Base-by-base conservation (phyloP, 1,140 invertebrate species). In the Halesus radiatus region DNA sequence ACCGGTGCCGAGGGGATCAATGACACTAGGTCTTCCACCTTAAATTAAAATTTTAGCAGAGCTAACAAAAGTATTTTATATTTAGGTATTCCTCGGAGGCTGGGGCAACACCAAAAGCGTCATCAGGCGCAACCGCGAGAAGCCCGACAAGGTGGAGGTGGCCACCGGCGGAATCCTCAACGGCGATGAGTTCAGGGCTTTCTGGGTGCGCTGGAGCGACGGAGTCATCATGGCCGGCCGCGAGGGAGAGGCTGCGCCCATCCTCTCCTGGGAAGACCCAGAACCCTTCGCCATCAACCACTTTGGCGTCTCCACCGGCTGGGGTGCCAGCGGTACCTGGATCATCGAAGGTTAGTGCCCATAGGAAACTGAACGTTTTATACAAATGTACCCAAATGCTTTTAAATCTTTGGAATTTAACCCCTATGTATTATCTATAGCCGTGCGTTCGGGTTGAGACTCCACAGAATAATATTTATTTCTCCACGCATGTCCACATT, bases 101-200 rank as follows among this genome's bases (percentile, higher is more conserved):
- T 97, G 96, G 96, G 90, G 91, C 8, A 96, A 96, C 85, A 89
- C 90, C 66, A 96, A 96, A 88, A 95, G 94, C n/a, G 94, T 95
- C 0, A 94, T 96, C 84, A 92, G 95, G 73, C 93, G 92, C 84
- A 95, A 96, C 85, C 91, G 92, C 80, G 90, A 92, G 3, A 95
- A 95, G 85, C 95, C 95, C 5, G 95, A 97, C 60, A 93, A 94
- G 79, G 92, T 92, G 10, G 93, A 95, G 86, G 91, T 90, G 7
- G 92, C 93, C 18, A 96, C 94, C 3, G 93, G 93, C 0, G 90
- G 88, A 50, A 92, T 95, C 81, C 86, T 96, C 52, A 93, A 91
- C 84, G 89, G 84, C 3, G 91, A 92, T 50, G 95, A 96, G 85
- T 93, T 92, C 86, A 92, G 94, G 66, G 94, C 93, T 16, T 97